phyloP scores from a whole-genome alignment of 2,113 vertebrate genomes.

The Hemibagrus wyckioides region DNA sequence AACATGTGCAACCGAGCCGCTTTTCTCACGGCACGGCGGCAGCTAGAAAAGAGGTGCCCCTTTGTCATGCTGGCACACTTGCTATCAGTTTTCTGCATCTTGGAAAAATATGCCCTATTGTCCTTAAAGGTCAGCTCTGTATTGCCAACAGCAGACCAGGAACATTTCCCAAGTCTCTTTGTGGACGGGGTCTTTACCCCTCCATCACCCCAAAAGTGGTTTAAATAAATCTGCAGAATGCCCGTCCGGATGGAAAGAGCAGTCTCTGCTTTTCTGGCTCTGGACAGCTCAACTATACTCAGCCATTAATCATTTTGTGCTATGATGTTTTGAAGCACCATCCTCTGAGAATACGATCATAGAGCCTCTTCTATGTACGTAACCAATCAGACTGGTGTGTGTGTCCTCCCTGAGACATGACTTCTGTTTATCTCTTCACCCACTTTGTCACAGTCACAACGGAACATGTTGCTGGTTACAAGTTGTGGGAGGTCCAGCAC shows the following conservation, averaged over 20 bases:
- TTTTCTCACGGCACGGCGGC: constrained; percentile 84
- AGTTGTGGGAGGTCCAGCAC: constrained; percentile 45
- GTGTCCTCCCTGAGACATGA: not conserved
- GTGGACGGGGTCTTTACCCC: not conserved
- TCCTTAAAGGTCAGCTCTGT: constrained; percentile 71
- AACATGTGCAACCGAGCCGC: constrained; percentile 81
- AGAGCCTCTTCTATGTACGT: not conserved
- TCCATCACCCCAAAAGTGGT: not conserved
- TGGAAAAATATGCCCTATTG: constrained; percentile 74
- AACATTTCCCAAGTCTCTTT: constrained; percentile 67
- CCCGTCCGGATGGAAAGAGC: not conserved
- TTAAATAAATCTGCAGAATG: constrained; percentile 21
- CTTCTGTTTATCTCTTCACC: constrained; percentile 42
- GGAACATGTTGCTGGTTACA: constrained; percentile 50
- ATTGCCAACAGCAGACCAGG: constrained; percentile 64
- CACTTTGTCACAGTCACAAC: constrained; percentile 16
- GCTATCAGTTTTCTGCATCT: constrained; percentile 68
- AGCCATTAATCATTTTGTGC: not conserved
- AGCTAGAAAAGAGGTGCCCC: constrained; percentile 66
- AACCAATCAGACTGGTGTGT: not conserved
- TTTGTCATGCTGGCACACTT: constrained; percentile 73
- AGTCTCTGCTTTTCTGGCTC: not conserved
- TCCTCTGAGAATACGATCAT: too few species aligned
- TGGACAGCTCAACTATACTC: not conserved
- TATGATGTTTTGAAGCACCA: not conserved